Conservation (phyloP, 2,888 invertebrate species). For the Tiliacea citrago region DNA sequence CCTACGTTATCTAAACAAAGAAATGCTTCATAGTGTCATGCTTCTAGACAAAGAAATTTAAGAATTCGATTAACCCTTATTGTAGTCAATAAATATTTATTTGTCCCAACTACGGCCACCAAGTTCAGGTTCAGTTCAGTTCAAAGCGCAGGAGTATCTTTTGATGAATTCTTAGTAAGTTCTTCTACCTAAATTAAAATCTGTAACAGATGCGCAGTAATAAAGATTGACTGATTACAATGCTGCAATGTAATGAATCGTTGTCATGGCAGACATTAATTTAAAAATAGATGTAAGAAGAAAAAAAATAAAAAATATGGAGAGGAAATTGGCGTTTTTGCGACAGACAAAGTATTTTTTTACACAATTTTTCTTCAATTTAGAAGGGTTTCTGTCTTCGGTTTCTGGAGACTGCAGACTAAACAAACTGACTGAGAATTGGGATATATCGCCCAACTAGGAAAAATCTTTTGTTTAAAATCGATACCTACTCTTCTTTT, state of each 20-base stretch:
- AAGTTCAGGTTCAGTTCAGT: too few relatives aligned
- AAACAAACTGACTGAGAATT: not conserved
- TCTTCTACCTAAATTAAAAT: slow-evolving; percentile 19
- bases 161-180: slow-evolving; percentile 8
- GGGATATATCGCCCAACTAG: not conserved
- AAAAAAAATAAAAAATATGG: too few relatives aligned
- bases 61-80: not conserved
- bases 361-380: not conserved
- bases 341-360: not conserved
- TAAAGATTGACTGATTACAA: slow-evolving; percentile 39
- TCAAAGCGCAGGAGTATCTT: not conserved
- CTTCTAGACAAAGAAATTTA: too few relatives aligned
- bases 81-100: slow-evolving; percentile 5
- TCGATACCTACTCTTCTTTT: not conserved
- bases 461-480: too few relatives aligned
- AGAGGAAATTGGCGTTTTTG: not conserved
- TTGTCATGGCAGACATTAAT: slow-evolving; percentile 2
- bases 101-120: not conserved
- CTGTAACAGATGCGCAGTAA: slow-evolving; percentile 36
- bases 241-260: slow-evolving; percentile 32
- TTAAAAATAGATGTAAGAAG: not conserved
- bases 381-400: too few relatives aligned
- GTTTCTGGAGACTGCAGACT: not conserved
- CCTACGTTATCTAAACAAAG: too few relatives aligned
- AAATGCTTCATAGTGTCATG: too few relatives aligned